Percentiles rank a stretch among this genome's conserved stretches.
Evolutionary conservation across 2,888 invertebrate species (phyloP).

Genomic region (Trissolcus japonicus): DNA sequence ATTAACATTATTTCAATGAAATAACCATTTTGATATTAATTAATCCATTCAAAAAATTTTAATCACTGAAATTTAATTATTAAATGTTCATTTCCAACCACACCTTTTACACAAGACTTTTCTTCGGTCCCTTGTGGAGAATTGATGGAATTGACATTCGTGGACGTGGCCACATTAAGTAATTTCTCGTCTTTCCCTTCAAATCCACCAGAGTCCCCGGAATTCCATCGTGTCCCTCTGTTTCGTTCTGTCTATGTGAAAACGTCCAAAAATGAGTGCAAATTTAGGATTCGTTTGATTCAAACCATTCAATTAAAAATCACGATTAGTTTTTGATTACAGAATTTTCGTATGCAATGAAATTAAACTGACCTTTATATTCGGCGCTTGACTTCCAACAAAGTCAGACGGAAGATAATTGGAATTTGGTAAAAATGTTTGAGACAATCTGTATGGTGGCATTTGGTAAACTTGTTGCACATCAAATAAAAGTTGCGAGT

Average conservation of each 20-base stretch:
- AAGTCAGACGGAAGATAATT: background rate
- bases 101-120: too few species aligned
- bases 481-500: background rate
- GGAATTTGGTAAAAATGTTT: background rate
- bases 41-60: too few species aligned
- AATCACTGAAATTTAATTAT: too few species aligned
- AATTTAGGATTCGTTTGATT: too few species aligned
- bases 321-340: too few species aligned
- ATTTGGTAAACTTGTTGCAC: slow-evolving; percentile 18
- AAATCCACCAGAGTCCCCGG: background rate
- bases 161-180: slow-evolving; percentile 7
- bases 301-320: too few species aligned
- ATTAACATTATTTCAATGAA: too few species aligned
- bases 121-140: too few species aligned
- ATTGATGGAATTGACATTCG: background rate
- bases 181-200: background rate
- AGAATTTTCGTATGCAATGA: background rate
- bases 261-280: background rate
- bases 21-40: too few species aligned
- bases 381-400: slow-evolving; percentile 9
- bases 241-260: slow-evolving; percentile 8
- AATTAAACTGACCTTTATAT: background rate
- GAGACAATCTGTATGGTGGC: background rate
- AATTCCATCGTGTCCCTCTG: background rate
- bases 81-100: too few species aligned